Percentiles rank a stretch among this genome's conserved stretches.
phyloP scores from a whole-genome alignment of 2,888 invertebrate genomes.

The Ennomos fuscantarius region DNA sequence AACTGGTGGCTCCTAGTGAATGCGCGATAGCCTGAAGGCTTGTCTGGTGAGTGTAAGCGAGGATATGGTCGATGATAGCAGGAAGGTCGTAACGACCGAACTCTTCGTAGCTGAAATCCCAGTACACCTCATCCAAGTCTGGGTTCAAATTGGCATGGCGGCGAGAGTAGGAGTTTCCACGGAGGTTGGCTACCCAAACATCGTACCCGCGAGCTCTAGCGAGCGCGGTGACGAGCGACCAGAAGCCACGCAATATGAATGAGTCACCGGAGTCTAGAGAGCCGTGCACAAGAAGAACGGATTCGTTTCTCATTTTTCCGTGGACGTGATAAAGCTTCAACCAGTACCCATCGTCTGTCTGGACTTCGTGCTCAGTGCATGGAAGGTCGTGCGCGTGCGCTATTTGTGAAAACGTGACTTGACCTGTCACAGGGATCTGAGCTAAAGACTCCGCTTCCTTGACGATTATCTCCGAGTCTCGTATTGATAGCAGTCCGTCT shows the following conservation, averaged over 20 bases:
- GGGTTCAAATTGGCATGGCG: slow-evolving; percentile 69
- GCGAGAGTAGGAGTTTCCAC: slow-evolving; percentile 85
- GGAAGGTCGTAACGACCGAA: slow-evolving; percentile 88
- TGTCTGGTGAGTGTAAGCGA: slow-evolving; percentile 67
- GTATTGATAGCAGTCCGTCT: slow-evolving; percentile 3
- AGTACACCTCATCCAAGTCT: slow-evolving; percentile 58
- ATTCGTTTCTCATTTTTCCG: slow-evolving; percentile 23
- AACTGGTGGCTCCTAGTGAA: slow-evolving; percentile 85
- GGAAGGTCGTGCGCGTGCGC: slow-evolving; percentile 38
- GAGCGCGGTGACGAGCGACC: slow-evolving; percentile 47
- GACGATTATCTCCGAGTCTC: slow-evolving; percentile 6
- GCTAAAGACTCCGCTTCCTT: slow-evolving; percentile 3
- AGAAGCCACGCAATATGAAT: slow-evolving; percentile 45
- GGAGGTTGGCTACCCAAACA: slow-evolving; percentile 54
- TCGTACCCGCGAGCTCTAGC: slow-evolving; percentile 76
- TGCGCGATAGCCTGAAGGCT: slow-evolving; percentile 87
- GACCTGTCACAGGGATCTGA: slow-evolving; percentile 13
- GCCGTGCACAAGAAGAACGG: slow-evolving; percentile 48
- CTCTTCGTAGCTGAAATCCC: slow-evolving; percentile 86
- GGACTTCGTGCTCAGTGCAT: slow-evolving; percentile 34
- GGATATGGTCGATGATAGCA: slow-evolving; percentile 71
- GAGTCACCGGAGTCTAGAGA: slow-evolving; percentile 40
- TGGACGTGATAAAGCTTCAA: slow-evolving; percentile 45
- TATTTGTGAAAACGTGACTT: slow-evolving; percentile 36
- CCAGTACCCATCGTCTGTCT: slow-evolving; percentile 49